Evolutionary conservation across 92 coral and sea anemone species (phyloP).

Genomic region (Epizoanthus fatuus): DNA sequence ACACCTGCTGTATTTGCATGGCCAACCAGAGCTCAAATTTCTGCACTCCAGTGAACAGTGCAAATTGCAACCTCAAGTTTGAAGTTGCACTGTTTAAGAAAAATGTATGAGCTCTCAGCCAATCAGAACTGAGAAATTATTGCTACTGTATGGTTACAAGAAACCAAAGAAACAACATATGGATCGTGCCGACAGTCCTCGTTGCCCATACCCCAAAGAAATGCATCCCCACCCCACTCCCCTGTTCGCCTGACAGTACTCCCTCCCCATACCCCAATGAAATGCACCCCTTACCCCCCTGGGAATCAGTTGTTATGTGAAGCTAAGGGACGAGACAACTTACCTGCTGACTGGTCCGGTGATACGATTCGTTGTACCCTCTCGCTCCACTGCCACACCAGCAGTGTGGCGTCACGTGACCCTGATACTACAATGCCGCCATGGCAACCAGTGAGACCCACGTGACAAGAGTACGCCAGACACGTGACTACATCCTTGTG

Average conservation of each 20-base stretch:
- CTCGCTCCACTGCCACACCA: constrained; percentile 98
- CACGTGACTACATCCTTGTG: constrained; percentile 99
- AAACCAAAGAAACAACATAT: too few species aligned
- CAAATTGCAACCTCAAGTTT: too few species aligned
- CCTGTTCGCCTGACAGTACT: neutral
- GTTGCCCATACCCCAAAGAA: too few species aligned
- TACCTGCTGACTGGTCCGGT: constrained; percentile 81
- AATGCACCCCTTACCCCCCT: too few species aligned
- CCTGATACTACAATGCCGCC: constrained; percentile 95
- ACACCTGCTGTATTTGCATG: too few species aligned
- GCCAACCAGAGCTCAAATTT: too few species aligned
- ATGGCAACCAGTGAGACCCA: constrained; percentile 82
- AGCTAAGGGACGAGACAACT: constrained; percentile 12
- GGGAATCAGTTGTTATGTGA: neutral
- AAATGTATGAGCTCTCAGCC: too few species aligned
- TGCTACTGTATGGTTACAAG: too few species aligned
- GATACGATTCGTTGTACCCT: constrained; percentile 84
- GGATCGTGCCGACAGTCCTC: too few species aligned
- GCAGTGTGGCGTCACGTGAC: constrained; percentile 98
- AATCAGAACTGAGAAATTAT: too few species aligned
- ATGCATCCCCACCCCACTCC: neutral
- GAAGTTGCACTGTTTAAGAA: too few species aligned
- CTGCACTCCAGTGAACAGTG: too few species aligned
- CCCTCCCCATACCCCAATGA: neutral
- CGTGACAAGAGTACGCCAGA: constrained; percentile 93